phyloP scores from a whole-genome alignment of 2,113 vertebrate species.

The Percina caprodes region DNA sequence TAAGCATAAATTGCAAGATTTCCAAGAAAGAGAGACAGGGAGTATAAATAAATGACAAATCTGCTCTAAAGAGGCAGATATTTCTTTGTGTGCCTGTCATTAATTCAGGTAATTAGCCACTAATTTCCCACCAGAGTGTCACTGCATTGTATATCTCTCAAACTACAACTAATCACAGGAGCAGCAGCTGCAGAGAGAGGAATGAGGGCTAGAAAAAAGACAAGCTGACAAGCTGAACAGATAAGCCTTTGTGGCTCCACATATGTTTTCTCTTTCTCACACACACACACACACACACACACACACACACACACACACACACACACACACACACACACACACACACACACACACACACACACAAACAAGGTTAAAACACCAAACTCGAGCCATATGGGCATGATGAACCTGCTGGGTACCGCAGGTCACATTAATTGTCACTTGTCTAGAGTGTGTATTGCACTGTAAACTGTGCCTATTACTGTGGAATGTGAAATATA shows the following conservation, averaged over 20 bases:
- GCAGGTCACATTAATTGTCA: constrained; percentile 19
- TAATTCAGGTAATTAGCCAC: constrained; percentile 68
- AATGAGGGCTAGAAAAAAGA: constrained; percentile 23
- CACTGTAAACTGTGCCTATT: constrained; percentile 12
- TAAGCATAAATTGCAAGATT: constrained; percentile 42
- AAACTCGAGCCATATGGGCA: constrained; percentile 5
- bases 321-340: constrained; percentile 42
- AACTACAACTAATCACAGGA: constrained; percentile 42
- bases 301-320: neutral
- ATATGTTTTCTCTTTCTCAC: constrained; percentile 15
- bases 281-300: neutral
- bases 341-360: constrained; percentile 40
- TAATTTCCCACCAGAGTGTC: constrained; percentile 54
- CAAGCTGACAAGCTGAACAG: constrained; percentile 33
- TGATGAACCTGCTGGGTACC: constrained; percentile 7
- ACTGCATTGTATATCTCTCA: constrained; percentile 22
- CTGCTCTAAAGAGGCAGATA: constrained; percentile 42
- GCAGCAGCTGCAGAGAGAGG: constrained; percentile 37
- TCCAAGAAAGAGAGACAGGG: constrained; percentile 19
- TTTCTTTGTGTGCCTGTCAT: constrained; percentile 57
- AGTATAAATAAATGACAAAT: constrained; percentile 55
- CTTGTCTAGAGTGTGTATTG: constrained; percentile 20
- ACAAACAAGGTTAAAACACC: constrained; percentile 24
- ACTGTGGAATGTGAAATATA: constrained; percentile 11
- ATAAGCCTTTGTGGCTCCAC: constrained; percentile 42